Base-by-base conservation (phyloP, 2,113 vertebrate genomes). In the Barnardius zonarius region DNA sequence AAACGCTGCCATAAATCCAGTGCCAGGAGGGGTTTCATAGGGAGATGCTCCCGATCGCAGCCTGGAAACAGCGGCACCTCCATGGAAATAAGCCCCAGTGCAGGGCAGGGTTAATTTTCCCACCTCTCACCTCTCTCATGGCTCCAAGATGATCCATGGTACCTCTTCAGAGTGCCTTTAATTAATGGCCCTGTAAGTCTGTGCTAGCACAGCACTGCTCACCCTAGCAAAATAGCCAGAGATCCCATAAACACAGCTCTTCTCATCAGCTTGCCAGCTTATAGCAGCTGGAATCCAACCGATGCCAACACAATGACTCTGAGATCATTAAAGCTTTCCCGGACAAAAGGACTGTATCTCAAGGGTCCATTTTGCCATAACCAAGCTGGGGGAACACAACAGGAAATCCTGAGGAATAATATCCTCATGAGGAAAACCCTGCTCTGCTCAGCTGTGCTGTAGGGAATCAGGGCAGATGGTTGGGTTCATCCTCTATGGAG, bases 311-410 rank as follows among this genome's bases (percentile, higher is more conserved):
- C n/a, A 68, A 43, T 9, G 41, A 19, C 74, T 87, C 55, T 0
- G 7, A 83, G 74, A 57, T 44, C 84, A 64, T 76, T 80, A 89
- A 48, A 92, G 91, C 91, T 79, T 75, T 82, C 80, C 86, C 0
- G 5, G 92, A 52, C 89, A 69, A 90, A 78, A 88, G 75, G 43
- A 13, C n/a, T 55, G 30, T 3, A 39, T 66, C 92, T 91, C 81
- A 51, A 61, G 89, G 57, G 83, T n/a, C 78, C 86, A 11, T 75
- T 92, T 92, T 91, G 91, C 86, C 77, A 61, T 66, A 37, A 93
- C 82, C 39, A 44, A 86, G 73, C 69, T 41, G 92, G 64, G 73
- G 54, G 83, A 68, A 75, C 78, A 46, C 69, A 94, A 70, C 13
- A 13, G 86, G 66, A 91, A 83, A 43, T 13, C 14, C 9, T 19